A percentile compares a stretch with the other conserved stretches of the same genome.
These are phyloP conservation scores for Stegastes partitus DNA, from an alignment of 2,113 vertebrate species.

Conservation along the genomic window DNA sequence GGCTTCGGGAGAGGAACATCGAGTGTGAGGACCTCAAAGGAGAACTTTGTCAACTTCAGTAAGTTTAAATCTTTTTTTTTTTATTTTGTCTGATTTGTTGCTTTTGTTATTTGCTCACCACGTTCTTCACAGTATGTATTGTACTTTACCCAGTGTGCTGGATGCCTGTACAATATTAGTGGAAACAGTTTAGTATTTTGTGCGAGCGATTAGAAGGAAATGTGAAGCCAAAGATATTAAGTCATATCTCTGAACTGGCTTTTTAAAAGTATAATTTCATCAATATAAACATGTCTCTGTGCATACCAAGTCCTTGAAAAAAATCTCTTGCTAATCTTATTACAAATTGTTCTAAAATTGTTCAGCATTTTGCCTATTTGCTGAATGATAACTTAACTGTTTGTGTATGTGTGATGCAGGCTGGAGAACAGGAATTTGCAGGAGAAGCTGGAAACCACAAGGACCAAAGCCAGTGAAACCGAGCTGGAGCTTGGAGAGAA, in stretches of 20 bases:
- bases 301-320: no score
- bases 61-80: conserved; percentile 39
- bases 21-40: conserved; percentile 89
- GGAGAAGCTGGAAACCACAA: conserved; percentile 72
- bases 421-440: conserved; percentile 66
- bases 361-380: not conserved
- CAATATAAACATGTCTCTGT: no score
- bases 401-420: conserved; percentile 54
- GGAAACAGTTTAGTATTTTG: not conserved
- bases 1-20: conserved; percentile 85
- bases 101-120: not conserved
- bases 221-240: no score
- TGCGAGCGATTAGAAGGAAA: no score
- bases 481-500: conserved; percentile 76
- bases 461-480: conserved; percentile 46
- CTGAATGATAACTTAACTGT: not conserved
- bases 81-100: not conserved
- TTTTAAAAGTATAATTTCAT: not conserved
- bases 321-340: not conserved
- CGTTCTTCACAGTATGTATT: no score
- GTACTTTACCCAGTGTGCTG: not conserved
- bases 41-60: conserved; percentile 85
- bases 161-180: not conserved
- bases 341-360: not conserved
- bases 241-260: no score